phyloP scores from a whole-genome alignment of 2,888 invertebrate species.

The Lapara coniferarum region DNA sequence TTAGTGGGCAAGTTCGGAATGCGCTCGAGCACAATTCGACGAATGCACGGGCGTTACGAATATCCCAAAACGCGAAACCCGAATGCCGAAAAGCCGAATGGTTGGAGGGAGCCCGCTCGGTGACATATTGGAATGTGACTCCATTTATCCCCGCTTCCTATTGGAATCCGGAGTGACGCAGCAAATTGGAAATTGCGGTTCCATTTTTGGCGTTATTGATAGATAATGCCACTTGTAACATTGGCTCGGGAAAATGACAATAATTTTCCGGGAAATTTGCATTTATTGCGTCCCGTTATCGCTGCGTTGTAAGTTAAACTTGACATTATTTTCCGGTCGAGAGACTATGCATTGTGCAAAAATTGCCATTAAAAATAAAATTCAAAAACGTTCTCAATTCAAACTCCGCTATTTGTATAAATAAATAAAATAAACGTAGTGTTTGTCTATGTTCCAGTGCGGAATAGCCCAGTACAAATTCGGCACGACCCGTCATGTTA shows the following conservation, averaged over 20 bases:
- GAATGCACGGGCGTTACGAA: slow-evolving; percentile 61
- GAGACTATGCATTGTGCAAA: background rate
- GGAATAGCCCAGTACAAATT: slow-evolving; percentile 25
- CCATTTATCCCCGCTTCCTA: slow-evolving; percentile 83
- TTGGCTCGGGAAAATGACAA: slow-evolving; percentile 32
- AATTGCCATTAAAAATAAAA: background rate
- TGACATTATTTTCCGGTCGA: slow-evolving; percentile 15
- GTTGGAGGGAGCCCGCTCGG: slow-evolving; percentile 68
- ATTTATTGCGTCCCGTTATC: slow-evolving; percentile 19
- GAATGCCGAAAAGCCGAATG: slow-evolving; percentile 77
- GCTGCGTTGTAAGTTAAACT: slow-evolving; percentile 11
- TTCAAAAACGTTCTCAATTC: background rate
- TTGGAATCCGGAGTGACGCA: slow-evolving; percentile 83
- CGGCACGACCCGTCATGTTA: slow-evolving; percentile 16
- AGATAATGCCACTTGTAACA: slow-evolving; percentile 73
- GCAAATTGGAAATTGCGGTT: slow-evolving; percentile 82
- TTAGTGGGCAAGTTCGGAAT: slow-evolving; percentile 64
- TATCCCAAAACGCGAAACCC: slow-evolving; percentile 68
- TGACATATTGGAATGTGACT: slow-evolving; percentile 84
- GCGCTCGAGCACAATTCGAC: slow-evolving; percentile 63
- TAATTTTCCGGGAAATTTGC: slow-evolving; percentile 24
- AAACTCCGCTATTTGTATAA: background rate
- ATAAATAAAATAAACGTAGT: background rate
- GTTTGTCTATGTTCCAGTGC: background rate
- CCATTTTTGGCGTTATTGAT: slow-evolving; percentile 80